A percentile compares a stretch with the other conserved stretches of the same genome.
These are phyloP conservation scores for Oscheius sp. DNA, from an alignment of 1,140 invertebrate genomes.

Conservation along the genomic window DNA sequence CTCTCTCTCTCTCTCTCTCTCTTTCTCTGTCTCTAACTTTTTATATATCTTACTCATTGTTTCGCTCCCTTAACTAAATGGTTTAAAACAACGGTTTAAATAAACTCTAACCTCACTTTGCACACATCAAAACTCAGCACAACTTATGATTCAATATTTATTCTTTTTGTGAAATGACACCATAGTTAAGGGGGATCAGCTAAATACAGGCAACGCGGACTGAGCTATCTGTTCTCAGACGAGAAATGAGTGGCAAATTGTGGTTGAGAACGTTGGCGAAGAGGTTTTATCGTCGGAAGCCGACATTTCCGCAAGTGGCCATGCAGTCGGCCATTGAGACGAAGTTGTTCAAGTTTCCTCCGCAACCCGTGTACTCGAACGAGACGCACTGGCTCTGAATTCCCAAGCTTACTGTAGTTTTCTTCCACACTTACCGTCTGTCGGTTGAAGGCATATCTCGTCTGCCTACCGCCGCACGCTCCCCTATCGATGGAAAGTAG, in stretches of 20 bases:
- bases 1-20: no score
- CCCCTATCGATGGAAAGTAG: conserved; percentile 57
- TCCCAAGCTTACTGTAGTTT: neutral
- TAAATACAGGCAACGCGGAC: conserved; percentile 6
- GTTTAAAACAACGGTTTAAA: no score
- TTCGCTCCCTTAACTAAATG: no score
- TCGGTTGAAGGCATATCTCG: conserved; percentile 57
- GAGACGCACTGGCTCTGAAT: conserved; percentile 54
- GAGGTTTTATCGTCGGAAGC: conserved; percentile 35
- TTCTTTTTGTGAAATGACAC: conserved; percentile 10
- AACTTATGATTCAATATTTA: conserved; percentile 5
- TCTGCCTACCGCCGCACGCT: conserved; percentile 54
- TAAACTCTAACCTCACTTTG: no score
- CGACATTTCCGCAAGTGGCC: conserved; percentile 46
- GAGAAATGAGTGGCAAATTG: conserved; percentile 3
- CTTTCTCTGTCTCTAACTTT: no score
- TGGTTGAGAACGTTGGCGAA: neutral
- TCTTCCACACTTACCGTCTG: conserved; percentile 47
- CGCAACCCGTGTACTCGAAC: conserved; percentile 60
- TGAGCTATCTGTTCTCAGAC: conserved; percentile 8
- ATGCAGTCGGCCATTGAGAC: conserved; percentile 48
- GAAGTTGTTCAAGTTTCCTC: conserved; percentile 58
- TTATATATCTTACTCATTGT: no score
- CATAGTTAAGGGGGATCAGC: conserved; percentile 1
- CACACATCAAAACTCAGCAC: neutral